phyloP scores from a whole-genome alignment of 2,888 invertebrate species.

The Peribatodes rhomboidaria region DNA sequence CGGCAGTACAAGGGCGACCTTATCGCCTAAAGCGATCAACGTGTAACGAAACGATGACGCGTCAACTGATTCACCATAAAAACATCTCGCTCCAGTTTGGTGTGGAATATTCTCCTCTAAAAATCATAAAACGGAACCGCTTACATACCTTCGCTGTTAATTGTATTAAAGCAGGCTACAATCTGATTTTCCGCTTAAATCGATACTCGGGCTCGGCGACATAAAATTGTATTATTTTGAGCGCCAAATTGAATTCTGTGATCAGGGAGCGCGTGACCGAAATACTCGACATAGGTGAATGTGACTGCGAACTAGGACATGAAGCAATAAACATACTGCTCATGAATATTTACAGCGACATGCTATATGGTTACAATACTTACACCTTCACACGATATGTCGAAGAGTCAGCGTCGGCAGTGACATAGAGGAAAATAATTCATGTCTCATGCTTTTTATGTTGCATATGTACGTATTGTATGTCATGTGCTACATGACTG shows the following conservation, averaged over 20 bases:
- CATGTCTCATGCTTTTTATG: too few relatives aligned
- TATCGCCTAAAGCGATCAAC: too few relatives aligned
- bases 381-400: neutral
- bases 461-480: too few relatives aligned
- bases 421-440: too few relatives aligned
- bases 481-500: too few relatives aligned
- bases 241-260: slow-evolving; percentile 70
- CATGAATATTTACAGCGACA: slow-evolving; percentile 17
- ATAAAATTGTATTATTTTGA: slow-evolving; percentile 75
- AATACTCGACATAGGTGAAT: slow-evolving; percentile 54
- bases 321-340: neutral
- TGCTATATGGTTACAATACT: neutral
- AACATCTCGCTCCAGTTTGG: neutral
- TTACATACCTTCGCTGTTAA: slow-evolving; percentile 53
- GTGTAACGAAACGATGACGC: neutral
- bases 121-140: slow-evolving; percentile 18
- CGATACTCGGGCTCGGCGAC: slow-evolving; percentile 66
- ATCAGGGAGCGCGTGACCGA: slow-evolving; percentile 67
- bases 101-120: slow-evolving; percentile 4
- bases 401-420: too few relatives aligned
- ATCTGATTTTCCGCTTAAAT: slow-evolving; percentile 70
- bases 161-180: slow-evolving; percentile 69
- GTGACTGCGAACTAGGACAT: slow-evolving; percentile 45
- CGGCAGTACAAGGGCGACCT: too few relatives aligned
- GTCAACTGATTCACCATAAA: neutral